Evolutionary conservation across 2,797 vertebrate species (phyloP).

Genomic region (Loriculus beryllinus): DNA sequence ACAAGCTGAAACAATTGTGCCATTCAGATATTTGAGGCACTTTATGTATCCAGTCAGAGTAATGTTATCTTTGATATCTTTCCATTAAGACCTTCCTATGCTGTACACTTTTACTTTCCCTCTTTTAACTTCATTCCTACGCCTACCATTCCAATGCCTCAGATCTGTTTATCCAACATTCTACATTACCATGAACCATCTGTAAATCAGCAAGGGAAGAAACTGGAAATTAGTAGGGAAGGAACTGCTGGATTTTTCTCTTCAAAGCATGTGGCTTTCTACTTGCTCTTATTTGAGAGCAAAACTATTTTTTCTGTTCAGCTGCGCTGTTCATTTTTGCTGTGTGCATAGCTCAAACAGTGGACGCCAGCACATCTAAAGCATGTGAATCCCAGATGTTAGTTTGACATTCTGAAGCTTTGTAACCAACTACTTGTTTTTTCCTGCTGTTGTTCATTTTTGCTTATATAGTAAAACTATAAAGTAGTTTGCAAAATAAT

Average conservation of each 20-base stretch:
- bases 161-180: neutral
- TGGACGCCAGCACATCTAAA: rapidly evolving
- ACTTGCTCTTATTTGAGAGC: neutral
- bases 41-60: neutral
- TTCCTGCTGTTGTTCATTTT: neutral
- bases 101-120: neutral
- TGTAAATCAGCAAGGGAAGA: neutral
- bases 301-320: neutral
- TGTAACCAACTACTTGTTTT: neutral
- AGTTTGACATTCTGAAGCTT: neutral
- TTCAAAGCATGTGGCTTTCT: neutral
- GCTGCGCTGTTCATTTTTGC: neutral
- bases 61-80: neutral
- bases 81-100: neutral
- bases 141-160: neutral
- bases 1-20: rapidly evolving
- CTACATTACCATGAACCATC: rapidly evolving
- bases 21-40: neutral
- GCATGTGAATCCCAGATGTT: neutral
- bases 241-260: neutral
- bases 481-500: neutral
- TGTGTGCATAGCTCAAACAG: neutral
- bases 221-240: neutral
- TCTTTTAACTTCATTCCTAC: neutral
- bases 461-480: neutral